These are phyloP conservation scores for Panurus biarmicus DNA, from an alignment of 2,113 vertebrate species.

Conservation along the genomic window DNA sequence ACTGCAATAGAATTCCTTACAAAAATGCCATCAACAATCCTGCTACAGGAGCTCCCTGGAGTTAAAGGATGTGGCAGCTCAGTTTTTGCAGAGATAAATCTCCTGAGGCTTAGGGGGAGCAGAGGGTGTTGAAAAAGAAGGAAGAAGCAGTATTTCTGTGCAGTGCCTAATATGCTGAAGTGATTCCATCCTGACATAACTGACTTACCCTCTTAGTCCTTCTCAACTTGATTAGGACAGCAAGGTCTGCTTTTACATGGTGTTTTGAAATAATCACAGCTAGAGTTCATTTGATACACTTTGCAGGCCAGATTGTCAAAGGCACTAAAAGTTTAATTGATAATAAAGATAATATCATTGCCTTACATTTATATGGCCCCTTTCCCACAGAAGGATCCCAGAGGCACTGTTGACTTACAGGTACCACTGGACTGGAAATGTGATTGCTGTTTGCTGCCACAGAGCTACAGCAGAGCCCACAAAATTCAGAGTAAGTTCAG, in stretches of 20 bases:
- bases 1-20: neutral
- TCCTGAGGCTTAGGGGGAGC: neutral
- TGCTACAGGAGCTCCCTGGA: neutral
- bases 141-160: neutral
- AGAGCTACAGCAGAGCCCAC: neutral
- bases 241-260: conserved; percentile 9
- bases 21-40: neutral
- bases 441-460: neutral
- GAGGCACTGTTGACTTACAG: conserved; percentile 30
- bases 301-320: conserved; percentile 55
- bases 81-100: neutral
- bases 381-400: conserved; percentile 49
- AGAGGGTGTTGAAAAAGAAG: too few relatives aligned
- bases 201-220: neutral
- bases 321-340: conserved; percentile 72
- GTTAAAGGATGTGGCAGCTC: neutral
- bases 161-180: neutral
- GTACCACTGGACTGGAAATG: neutral
- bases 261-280: conserved; percentile 60
- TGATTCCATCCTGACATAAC: neutral
- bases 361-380: conserved; percentile 22
- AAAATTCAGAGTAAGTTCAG: neutral
- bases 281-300: conserved; percentile 41
- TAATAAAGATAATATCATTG: conserved; percentile 53
- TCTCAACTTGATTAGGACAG: conserved; percentile 35